Base-by-base conservation (phyloP, 2,888 invertebrate species). In the Entomobrya proxima region DNA sequence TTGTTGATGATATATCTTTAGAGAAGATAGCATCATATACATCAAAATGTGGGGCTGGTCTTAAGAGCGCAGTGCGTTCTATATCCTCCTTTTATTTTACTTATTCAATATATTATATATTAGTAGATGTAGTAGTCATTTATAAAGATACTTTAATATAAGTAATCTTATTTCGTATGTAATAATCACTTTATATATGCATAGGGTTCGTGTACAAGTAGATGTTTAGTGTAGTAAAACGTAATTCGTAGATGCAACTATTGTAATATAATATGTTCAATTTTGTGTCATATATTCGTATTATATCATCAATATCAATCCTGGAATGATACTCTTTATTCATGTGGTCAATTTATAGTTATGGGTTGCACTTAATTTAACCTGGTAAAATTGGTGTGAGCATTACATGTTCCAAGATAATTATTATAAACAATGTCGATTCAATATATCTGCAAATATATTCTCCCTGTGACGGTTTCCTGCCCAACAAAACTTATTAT, bases 61-160 rank as follows among this genome's bases (percentile, higher is more conserved):
- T n/a, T 37, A 37, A 44, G 83, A 47, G 67, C 76, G 83, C 83
- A 67, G 83, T 76, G 83, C 83, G 83, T 58, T 76, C 76, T 21
- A 24, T 7, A 35, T 40, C 58, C 76, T 77, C 76, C 58, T 77
- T 58, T 58, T 52, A 52, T 77, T 77, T 77, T 77, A 35, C 58
- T 52, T 77, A 64, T 61, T n/a, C 27, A 18, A 7, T 55, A 32
- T 30, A 55, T 21, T 30, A 44, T n/a, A 47, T 74, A 74, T 37
- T 69, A 27, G n/a, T 61, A 32, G 35, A 32, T 61, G n/a, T n/a
- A 15, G 32, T 64, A 64, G 37, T 37, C 37, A 64, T 35, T 64
- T 27, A 64, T 64, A 37, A 32, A 61, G 32, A 18, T 61, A 32
- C 30, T 30, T 61, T 61, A 18, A 61, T 61, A 61, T 32, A n/a